phyloP scores from a whole-genome alignment of 2,797 vertebrate genomes.

The Tinamus major region DNA sequence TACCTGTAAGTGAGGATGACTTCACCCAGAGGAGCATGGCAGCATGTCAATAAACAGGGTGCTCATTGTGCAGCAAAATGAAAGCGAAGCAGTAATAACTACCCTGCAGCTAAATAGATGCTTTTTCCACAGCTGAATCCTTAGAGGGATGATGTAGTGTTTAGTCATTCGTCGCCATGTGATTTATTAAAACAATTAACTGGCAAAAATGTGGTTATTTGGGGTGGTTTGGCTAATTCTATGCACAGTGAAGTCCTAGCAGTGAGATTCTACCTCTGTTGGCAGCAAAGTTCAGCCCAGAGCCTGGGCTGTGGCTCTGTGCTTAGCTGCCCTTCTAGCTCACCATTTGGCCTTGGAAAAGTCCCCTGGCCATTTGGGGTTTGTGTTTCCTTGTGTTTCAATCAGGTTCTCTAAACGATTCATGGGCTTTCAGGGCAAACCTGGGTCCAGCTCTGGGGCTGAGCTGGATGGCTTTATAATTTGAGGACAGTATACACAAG shows the following conservation, averaged over 20 bases:
- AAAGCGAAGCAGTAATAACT: conserved; percentile 68
- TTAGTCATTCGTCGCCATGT: conserved; percentile 67
- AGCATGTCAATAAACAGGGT: conserved; percentile 58
- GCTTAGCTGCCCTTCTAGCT: conserved; percentile 1
- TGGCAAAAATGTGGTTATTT: conserved; percentile 57
- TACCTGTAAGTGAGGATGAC: conserved; percentile 28
- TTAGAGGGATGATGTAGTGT: conserved; percentile 65
- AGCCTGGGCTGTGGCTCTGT: background rate
- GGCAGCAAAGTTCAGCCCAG: background rate
- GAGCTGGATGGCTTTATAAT: conserved; percentile 57
- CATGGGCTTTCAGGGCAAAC: background rate
- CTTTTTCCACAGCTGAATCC: conserved; percentile 65
- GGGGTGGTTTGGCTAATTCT: conserved; percentile 33
- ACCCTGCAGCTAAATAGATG: conserved; percentile 58
- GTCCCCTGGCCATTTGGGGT: background rate
- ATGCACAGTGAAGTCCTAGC: background rate
- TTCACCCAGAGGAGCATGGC: background rate
- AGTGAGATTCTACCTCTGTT: conserved; percentile 19
- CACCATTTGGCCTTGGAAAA: conserved; percentile 21
- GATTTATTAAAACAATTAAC: conserved; percentile 74
- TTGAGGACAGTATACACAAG: conserved; percentile 14
- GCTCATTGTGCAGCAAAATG: conserved; percentile 42
- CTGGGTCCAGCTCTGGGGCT: conserved; percentile 12
- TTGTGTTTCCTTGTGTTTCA: background rate
- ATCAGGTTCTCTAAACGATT: conserved; percentile 34